Evolutionary conservation across 2,888 invertebrate species (phyloP), one percentile per base, ranked within the genome.

Genomic region (Thecophora atra): DNA sequence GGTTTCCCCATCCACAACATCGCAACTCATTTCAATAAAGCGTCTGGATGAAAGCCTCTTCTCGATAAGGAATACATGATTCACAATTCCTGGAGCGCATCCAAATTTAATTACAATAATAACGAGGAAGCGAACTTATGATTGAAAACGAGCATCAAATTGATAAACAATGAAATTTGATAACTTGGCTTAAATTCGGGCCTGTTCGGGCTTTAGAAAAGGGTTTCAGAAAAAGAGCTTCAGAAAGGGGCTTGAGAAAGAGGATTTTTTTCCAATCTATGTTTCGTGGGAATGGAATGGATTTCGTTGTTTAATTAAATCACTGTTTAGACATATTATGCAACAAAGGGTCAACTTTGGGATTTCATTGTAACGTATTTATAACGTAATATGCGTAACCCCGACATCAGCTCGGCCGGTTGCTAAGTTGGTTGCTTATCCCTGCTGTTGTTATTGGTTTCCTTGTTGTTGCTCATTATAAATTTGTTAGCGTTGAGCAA

Each of bases 121-220:
- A 63, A 63, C 17, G 17, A 52, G 24, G 56, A 56, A 3, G n/a
- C 58, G 15, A 70, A 44, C 58, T 62, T 26, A 51, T 77, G 76
- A 77, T 77, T 77, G 77, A 76, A 77, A 84, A 82, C 81, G 78
- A 79, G 82, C 84, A 79, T 79, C 81, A 83, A 84, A 84, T 84
- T 83, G 81, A 84, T 83, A 84, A 83, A 84, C 82, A 84, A 83
- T 83, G 81, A 84, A 84, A 82, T 81, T 81, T 82, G 81, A 83
- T 81, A 79, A 78, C n/a, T n/a, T n/a, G n/a, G n/a, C n/a, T n/a
- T n/a, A n/a, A n/a, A n/a, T n/a, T n/a, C n/a, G n/a, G n/a, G n/a
- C n/a, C n/a, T n/a, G n/a, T n/a, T n/a, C 19, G 8, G 5, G 30
- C 3, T 42, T 21, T 26, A 17, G 21, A 15, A n/a, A n/a, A n/a